Base-by-base conservation (phyloP, 2,797 vertebrate genomes). In the Fundulus diaphanus region DNA sequence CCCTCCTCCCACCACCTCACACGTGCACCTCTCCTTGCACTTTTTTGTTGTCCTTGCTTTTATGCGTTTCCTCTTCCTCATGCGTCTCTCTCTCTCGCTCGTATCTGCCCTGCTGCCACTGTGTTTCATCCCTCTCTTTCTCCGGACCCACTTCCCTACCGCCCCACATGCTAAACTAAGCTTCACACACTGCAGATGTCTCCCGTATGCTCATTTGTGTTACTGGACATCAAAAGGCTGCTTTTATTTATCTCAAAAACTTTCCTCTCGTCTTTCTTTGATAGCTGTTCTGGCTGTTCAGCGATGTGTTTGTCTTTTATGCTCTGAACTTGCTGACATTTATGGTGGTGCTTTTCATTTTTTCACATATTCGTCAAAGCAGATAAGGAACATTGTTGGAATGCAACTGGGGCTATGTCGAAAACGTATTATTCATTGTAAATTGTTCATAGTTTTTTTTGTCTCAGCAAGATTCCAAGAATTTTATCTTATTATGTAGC, bases 1-100 rank as follows among this genome's bases (percentile, higher is more conserved):
- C 70, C 70, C 70, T 59, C 80, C 74, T 35, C 35, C 69, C 70
- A 0, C 24, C 75, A 80, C 83, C 35, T 42, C 63, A 27, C 37
- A 66, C 15, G 7, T 66, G 67, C 78, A 59, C 75, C 75, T 86
- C 77, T 88, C 76, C 69, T 80, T 51, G 59, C 77, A 75, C 81
- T 70, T 82, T 66, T 87, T 82, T 89, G 80, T 87, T 78, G 81
- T 83, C 87, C 85, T 86, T 86, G 72, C 86, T 74, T 88, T 84
- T 72, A 74, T 72, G 31, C 71, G 27, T 7, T n/a, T 22, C 24
- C 63, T 70, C 40, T 67, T 66, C 76, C 77, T 85, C 80, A 71
- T 75, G 67, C 13, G 9, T 75, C 67, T 48, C 79, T 66, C 68
- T 57, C 82, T 67, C 63, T 42, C 70, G 68, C 56, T 79, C n/a